Base-by-base conservation (phyloP, 2,797 vertebrate species). In the Chanos chanos region DNA sequence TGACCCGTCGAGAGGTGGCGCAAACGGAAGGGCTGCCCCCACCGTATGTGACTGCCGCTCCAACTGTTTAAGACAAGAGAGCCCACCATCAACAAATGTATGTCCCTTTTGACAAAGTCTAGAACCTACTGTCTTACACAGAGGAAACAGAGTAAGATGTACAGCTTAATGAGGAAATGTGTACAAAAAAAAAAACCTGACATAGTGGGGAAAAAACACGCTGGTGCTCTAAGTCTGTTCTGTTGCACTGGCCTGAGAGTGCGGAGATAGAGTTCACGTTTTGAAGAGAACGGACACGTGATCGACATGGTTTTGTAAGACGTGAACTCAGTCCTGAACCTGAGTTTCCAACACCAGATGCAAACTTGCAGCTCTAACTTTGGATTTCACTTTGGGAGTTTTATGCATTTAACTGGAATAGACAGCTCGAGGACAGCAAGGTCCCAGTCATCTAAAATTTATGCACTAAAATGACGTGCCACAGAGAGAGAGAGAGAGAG, bases 41-140 rank as follows among this genome's bases (percentile, higher is more conserved):
- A 98, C 30, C 92, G 92, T 65, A 99, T 89, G 66, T 98, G 93
- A 77, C 95, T 98, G 36, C 96, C 93, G 52, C 95, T 96, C 97
- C 96, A 99, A 75, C 96, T 99, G 60, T 47, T n/a, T 5, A 25
- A 48, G n/a, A 65, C 31, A 53, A 44, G 19, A n/a, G 16, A 25
- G 13, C 19, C 34, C 2, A n/a, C 16, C 24, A 24, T 40, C 21
- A 4, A 19, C 13, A 13, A 4, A 16, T 28, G 7, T n/a, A 1
- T 41, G 21, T 43, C 13, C 22, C 4, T 44, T 4, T 3, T 37
- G 30, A 25, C 21, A 6, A 21, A 13, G 25, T 25, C 1, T 1
- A 25, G 16, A 8, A 28, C n/a, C 4, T 48, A 3, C 5, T 15
- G 7, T 13, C 7, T n/a, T 25, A 22, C 21, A n/a, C 10, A 12